phyloP scores from a whole-genome alignment of 2,113 vertebrate genomes.

The Tragulus kanchil region DNA sequence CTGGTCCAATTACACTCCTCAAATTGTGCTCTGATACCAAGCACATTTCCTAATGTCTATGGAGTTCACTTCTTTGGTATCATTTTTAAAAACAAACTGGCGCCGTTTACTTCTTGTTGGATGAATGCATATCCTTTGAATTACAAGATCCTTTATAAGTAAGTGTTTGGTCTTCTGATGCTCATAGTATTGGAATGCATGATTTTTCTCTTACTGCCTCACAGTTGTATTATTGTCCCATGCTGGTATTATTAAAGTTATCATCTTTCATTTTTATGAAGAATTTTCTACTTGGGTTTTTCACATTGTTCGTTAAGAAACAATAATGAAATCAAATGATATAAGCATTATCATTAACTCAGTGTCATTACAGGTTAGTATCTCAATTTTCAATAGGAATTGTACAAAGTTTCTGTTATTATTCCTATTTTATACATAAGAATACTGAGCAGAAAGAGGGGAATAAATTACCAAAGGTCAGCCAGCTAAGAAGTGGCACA shows the following conservation, averaged over 20 bases:
- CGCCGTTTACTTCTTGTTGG: not conserved
- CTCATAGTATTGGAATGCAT: no score
- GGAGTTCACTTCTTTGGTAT: not conserved
- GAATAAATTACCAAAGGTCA: not conserved
- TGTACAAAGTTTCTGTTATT: not conserved
- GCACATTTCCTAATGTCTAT: not conserved
- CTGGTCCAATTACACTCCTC: not conserved
- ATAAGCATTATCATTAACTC: conserved; percentile 13
- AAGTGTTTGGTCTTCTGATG: not conserved
- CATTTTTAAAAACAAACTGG: conserved; percentile 30
- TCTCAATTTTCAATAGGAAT: not conserved
- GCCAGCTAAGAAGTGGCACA: not conserved
- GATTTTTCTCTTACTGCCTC: no score
- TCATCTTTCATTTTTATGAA: not conserved
- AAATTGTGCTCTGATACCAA: not conserved
- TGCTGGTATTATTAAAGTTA: not conserved
- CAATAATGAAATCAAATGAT: conserved; percentile 30
- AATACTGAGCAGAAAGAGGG: not conserved
- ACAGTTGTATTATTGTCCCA: not conserved
- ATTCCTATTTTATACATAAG: not conserved
- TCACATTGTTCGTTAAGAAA: conserved; percentile 33
- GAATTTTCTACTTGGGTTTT: not conserved
- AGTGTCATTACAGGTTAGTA: not conserved
- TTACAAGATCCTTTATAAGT: not conserved
- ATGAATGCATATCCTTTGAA: conserved; percentile 16